A percentile compares a stretch with the other conserved stretches of the same genome.
These are phyloP conservation scores for Antechinus stuartii DNA, from an alignment of 2,113 vertebrate genomes.

Conservation along the genomic window DNA sequence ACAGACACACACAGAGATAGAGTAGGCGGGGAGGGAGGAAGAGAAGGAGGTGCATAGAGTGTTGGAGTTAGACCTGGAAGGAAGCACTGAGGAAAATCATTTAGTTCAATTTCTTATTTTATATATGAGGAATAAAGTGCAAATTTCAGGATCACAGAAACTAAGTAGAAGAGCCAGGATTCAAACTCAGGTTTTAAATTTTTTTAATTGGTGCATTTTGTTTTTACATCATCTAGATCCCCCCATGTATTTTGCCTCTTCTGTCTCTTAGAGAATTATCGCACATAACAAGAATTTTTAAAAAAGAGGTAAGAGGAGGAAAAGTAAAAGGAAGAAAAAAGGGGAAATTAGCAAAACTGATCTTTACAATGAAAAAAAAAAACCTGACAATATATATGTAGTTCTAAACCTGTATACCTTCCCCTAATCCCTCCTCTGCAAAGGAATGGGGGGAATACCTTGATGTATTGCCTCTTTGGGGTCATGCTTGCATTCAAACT, in stretches of 20 bases:
- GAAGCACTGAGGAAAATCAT: background rate
- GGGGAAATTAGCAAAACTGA: background rate
- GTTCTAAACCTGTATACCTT: background rate
- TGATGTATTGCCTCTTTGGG: background rate
- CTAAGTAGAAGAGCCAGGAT: background rate
- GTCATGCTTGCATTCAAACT: slow-evolving; percentile 30
- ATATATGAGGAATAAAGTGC: background rate
- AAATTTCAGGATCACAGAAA: background rate
- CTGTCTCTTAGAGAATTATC: background rate
- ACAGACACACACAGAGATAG: too few relatives aligned
- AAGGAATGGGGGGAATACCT: background rate
- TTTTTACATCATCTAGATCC: background rate
- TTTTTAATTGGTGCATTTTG: background rate
- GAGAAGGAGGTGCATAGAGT: background rate
- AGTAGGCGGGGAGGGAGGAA: too few relatives aligned
- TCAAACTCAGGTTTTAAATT: slow-evolving; percentile 49
- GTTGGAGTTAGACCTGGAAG: background rate
- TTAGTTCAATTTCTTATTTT: background rate
- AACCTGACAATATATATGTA: background rate
- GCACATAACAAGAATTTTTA: background rate
- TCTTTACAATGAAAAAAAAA: background rate
- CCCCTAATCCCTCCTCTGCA: background rate
- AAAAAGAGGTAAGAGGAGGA: background rate
- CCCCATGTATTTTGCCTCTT: background rate
- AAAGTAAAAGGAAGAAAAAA: background rate